Percentiles rank a stretch among this genome's conserved stretches.
Evolutionary conservation across 2,113 vertebrate genomes (phyloP).

Genomic region (Furnarius figulus): DNA sequence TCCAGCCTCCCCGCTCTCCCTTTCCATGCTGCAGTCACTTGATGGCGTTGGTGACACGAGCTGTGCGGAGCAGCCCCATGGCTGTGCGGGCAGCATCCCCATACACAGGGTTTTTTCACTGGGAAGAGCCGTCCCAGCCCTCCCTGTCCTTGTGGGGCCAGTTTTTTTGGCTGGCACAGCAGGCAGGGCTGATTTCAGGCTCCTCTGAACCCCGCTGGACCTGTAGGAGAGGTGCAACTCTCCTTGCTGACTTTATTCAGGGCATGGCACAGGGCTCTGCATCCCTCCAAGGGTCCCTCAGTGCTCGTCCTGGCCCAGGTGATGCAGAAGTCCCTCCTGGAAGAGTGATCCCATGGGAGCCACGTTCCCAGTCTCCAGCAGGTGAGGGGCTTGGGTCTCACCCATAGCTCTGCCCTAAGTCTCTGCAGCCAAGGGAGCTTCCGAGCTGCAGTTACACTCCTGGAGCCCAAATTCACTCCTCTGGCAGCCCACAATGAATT

Average conservation of each 20-base stretch:
- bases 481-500: neutral
- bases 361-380: accelerated
- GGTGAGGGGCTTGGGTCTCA: neutral
- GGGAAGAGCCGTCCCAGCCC: neutral
- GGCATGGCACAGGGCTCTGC: neutral
- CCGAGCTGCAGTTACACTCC: neutral
- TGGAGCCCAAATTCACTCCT: neutral
- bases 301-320: neutral
- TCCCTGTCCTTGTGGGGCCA: neutral
- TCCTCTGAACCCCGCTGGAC: neutral
- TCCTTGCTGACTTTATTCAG: neutral
- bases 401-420: neutral
- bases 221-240: neutral
- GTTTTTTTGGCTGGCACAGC: neutral
- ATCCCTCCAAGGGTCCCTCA: accelerated
- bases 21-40: neutral
- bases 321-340: neutral
- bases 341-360: neutral
- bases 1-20: neutral
- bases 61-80: neutral
- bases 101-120: accelerated
- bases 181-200: neutral
- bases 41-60: constrained; percentile 21
- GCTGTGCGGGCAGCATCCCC: neutral
- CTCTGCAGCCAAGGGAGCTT: neutral